These are phyloP conservation scores for Brachionus koreanus DNA, from an alignment of 1,140 invertebrate genomes.

Conservation along the genomic window DNA sequence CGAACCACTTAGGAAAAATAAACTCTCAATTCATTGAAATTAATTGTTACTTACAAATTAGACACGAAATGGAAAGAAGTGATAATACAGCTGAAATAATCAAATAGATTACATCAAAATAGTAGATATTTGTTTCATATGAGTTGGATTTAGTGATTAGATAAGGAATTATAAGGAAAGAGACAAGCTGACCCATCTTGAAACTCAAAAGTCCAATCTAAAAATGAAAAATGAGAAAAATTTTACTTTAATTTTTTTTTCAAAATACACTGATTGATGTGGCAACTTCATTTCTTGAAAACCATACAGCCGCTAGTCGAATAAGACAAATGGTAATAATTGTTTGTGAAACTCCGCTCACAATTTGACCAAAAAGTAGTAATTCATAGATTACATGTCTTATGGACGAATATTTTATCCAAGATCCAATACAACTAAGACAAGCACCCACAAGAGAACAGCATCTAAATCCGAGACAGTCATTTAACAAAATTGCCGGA, in stretches of 20 bases:
- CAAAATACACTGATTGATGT: conserved; percentile 79
- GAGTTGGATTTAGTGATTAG: conserved; percentile 63
- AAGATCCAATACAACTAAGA: conserved; percentile 79
- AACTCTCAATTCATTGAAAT: conserved; percentile 56
- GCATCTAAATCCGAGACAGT: conserved; percentile 77
- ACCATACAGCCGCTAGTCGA: conserved; percentile 90
- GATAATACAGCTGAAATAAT: conserved; percentile 70
- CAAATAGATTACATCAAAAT: conserved; percentile 76
- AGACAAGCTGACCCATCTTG: conserved; percentile 86
- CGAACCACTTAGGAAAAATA: conserved; percentile 39
- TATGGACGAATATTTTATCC: conserved; percentile 81
- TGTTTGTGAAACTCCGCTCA: conserved; percentile 78
- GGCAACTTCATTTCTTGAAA: conserved; percentile 83
- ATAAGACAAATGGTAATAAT: conserved; percentile 88
- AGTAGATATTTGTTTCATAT: conserved; percentile 55
- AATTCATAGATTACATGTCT: conserved; percentile 73
- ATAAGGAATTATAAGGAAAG: conserved; percentile 80
- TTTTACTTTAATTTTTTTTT: not conserved
- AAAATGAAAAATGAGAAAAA: not conserved
- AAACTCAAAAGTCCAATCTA: conserved; percentile 72
- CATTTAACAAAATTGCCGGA: conserved; percentile 84
- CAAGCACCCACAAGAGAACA: conserved; percentile 77
- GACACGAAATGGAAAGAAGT: conserved; percentile 69
- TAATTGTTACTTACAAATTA: conserved; percentile 65
- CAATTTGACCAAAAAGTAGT: conserved; percentile 79